phyloP scores from a whole-genome alignment of 2,797 vertebrate genomes.

The Falco rusticolus region DNA sequence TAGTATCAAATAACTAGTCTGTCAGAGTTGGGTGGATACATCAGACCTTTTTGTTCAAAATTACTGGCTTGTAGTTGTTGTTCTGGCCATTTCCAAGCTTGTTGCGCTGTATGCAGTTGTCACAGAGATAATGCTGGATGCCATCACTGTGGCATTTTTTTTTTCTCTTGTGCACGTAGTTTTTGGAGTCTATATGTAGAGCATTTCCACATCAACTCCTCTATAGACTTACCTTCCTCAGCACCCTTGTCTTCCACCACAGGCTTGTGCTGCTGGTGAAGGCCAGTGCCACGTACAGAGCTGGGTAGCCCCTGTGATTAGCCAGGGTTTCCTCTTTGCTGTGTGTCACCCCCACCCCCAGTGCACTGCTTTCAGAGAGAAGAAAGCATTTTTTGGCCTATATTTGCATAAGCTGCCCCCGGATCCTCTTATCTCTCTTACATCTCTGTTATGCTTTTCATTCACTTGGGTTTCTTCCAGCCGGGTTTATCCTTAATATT shows the following conservation, averaged over 20 bases:
- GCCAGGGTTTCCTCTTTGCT: neutral
- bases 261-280: neutral
- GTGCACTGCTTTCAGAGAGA: neutral
- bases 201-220: neutral
- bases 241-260: neutral
- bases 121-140: neutral
- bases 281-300: neutral
- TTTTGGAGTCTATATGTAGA: neutral
- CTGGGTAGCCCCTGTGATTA: neutral
- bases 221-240: neutral
- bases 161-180: neutral
- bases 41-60: slow-evolving; percentile 7
- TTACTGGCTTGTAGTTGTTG: slow-evolving; percentile 7
- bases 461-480: neutral
- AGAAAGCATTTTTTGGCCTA: neutral
- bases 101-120: neutral
- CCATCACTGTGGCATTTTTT: neutral
- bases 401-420: slow-evolving; percentile 17
- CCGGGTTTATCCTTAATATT: neutral
- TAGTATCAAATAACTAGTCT: slow-evolving; percentile 9
- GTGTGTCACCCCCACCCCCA: neutral
- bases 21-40: neutral
- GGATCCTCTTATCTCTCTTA: neutral
- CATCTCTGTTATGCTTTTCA: neutral
- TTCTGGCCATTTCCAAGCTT: neutral